A percentile compares a stretch with the other conserved stretches of the same genome.
These are phyloP conservation scores for Hippocampus kuda DNA, from an alignment of 2,797 vertebrate species.

Conservation along the genomic window DNA sequence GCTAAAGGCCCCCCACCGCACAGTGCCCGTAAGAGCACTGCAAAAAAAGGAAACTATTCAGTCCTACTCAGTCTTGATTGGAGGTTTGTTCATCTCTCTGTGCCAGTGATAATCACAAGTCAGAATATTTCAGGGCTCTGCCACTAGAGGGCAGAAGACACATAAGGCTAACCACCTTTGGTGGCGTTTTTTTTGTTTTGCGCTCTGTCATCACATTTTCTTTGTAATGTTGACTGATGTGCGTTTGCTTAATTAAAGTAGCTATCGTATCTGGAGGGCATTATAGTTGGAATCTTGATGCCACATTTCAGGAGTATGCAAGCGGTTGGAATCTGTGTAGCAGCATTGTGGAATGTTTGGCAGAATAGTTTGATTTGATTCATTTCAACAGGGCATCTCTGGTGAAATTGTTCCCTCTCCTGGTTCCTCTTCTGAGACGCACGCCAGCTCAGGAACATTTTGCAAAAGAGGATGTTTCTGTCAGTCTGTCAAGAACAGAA, in stretches of 20 bases:
- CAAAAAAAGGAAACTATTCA: too few relatives aligned
- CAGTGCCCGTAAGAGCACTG: background rate
- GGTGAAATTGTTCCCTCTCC: constrained; percentile 11
- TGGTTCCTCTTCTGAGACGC: constrained; percentile 19
- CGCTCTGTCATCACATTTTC: too few relatives aligned
- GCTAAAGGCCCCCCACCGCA: constrained; percentile 28
- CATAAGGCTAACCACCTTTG: too few relatives aligned
- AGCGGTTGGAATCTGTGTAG: background rate
- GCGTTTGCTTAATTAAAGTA: too few relatives aligned
- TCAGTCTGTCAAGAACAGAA: too few relatives aligned
- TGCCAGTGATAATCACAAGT: background rate
- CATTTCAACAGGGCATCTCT: background rate
- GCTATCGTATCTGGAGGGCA: too few relatives aligned
- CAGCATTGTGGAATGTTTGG: background rate
- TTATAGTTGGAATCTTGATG: background rate
- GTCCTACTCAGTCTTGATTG: too few relatives aligned
- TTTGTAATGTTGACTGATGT: too few relatives aligned
- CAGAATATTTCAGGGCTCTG: background rate
- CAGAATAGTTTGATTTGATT: background rate
- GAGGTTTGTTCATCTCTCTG: background rate
- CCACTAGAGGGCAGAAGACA: background rate
- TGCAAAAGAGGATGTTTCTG: too few relatives aligned
- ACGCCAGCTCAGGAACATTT: constrained; percentile 22
- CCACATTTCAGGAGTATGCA: background rate
- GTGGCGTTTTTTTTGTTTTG: too few relatives aligned